Base-by-base conservation (phyloP, 2,888 invertebrate genomes). In the Leucozona laternaria region DNA sequence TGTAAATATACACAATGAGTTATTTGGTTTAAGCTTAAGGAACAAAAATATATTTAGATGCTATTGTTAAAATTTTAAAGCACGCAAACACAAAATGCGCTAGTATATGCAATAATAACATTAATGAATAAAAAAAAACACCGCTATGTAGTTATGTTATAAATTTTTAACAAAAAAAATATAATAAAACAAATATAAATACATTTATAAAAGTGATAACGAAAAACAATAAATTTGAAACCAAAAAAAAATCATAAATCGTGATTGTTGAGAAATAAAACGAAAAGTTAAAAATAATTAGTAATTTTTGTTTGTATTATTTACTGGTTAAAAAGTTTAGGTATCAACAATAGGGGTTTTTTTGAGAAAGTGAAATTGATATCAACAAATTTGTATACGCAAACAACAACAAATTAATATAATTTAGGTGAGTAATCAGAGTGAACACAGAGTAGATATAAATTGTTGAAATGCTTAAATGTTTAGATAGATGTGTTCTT, bases 1-100 rank as follows among this genome's bases (percentile, higher is more conserved):
- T 85, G 85, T 85, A 85, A 66, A 85, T 85, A 81, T 22, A 43
- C 40, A 57, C 68, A 64, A 66, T 73, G 31, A 76, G 37, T 76
- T 71, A 64, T 50, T 71, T 79, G 34, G 58, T 64, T 79, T 72
- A 43, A 66, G 50, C 64, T 58, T 45, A 57, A 48, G 55, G 40
- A 57, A 66, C 34, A 13, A 58, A 50, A n/a, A 48, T 50, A 71
- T 71, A 40, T 60, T 70, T 76, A 81, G 72, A 81, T 64, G 80
- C 77, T 85, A 85, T 81, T 81, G 85, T 77, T 85, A 77, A 77
- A 60, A 73, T 85, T 85, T 85, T 85, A 73, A 85, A 73, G 85
- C 81, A 85, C 80, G 77, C 85, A 53, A 70, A 60, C 70, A 71
- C 22, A 70, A 84, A 64, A 77, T 15, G 48, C 58, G 71, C 70